Percentiles rank a stretch among this genome's conserved stretches.
Conservation (phyloP, 2,113 vertebrate genomes). For the Edolisoma coerulescens region DNA sequence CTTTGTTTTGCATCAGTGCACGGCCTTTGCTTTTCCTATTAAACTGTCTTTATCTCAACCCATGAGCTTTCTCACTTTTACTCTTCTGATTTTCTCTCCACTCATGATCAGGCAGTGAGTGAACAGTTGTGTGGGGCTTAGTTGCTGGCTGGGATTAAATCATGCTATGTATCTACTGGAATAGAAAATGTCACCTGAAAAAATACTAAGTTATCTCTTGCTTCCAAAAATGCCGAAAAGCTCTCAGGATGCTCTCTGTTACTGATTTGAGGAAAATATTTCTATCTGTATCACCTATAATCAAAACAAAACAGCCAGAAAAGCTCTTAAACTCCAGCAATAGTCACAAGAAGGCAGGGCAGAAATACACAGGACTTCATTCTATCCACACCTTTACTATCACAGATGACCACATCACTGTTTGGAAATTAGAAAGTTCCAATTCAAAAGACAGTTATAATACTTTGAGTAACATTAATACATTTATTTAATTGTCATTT, state of each 20-base stretch:
- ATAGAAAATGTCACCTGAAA: background rate
- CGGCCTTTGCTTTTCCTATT: background rate
- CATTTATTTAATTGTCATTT: slow-evolving; percentile 82
- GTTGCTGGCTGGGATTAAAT: background rate
- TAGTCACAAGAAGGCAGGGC: background rate
- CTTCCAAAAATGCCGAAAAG: background rate
- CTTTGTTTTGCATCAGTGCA: background rate
- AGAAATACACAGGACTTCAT: background rate
- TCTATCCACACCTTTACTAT: background rate
- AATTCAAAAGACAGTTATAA: slow-evolving; percentile 72
- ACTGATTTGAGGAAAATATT: background rate
- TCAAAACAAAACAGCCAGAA: background rate
- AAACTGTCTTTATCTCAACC: background rate
- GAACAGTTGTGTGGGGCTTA: background rate
- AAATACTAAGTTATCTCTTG: background rate
- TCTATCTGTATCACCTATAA: background rate
- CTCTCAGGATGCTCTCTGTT: background rate
- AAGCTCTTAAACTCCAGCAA: background rate
- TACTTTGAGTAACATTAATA: slow-evolving; percentile 78
- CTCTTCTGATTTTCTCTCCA: background rate
- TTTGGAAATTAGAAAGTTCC: slow-evolving; percentile 32
- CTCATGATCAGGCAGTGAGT: background rate
- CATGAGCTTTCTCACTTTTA: background rate
- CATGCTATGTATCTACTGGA: background rate
- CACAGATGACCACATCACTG: background rate